These are phyloP conservation scores for Bellardia pandia DNA, from an alignment of 2,888 invertebrate genomes.

Conservation along the genomic window DNA sequence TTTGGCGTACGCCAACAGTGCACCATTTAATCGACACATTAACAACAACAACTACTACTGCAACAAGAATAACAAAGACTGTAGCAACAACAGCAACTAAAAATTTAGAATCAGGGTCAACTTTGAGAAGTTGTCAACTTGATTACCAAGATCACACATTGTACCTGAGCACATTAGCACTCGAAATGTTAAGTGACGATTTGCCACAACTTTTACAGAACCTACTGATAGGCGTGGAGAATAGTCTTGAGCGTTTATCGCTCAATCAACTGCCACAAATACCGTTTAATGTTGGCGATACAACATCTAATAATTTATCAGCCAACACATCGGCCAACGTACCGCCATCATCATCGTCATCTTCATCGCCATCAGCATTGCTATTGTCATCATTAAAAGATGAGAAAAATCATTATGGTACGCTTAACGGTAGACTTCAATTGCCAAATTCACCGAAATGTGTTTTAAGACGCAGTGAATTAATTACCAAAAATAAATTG, in stretches of 20 bases:
- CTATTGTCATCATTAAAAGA: constrained; percentile 17
- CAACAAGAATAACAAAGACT: constrained; percentile 55
- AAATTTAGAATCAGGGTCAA: constrained; percentile 72
- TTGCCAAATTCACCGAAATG: constrained; percentile 84
- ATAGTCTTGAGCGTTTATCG: constrained; percentile 88
- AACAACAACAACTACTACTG: constrained; percentile 30
- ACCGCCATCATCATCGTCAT: constrained; percentile 45
- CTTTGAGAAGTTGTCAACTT: constrained; percentile 80
- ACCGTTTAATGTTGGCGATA: constrained; percentile 41
- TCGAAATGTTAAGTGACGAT: constrained; percentile 84
- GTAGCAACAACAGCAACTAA: constrained; percentile 26
- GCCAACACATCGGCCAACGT: background rate
- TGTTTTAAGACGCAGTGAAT: constrained; percentile 83
- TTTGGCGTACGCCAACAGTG: constrained; percentile 80
- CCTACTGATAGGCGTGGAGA: constrained; percentile 88
- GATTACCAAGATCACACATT: constrained; percentile 79
- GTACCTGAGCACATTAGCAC: constrained; percentile 82
- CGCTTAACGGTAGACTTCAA: constrained; percentile 46
- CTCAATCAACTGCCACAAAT: constrained; percentile 87
- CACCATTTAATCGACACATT: constrained; percentile 26
- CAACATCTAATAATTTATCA: constrained; percentile 13
- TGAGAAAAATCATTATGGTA: constrained; percentile 62
- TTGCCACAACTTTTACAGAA: constrained; percentile 88
- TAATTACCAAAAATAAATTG: constrained; percentile 84
- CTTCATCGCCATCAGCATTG: background rate